These are phyloP conservation scores for Petroica traversi DNA, from an alignment of 2,113 vertebrate species.

Conservation along the genomic window DNA sequence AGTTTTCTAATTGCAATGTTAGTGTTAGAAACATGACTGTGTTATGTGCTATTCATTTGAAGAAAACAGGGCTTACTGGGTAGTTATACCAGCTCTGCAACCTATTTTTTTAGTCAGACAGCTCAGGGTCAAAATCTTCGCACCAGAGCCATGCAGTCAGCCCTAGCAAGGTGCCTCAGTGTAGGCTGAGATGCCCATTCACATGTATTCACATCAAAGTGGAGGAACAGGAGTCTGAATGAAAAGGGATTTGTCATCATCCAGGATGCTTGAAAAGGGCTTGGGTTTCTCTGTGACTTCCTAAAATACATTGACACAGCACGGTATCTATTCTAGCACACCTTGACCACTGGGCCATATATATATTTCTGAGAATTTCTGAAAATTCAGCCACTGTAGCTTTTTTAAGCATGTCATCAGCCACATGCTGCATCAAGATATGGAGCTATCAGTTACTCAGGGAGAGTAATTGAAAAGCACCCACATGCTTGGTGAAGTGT, in stretches of 20 bases:
- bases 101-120: background rate
- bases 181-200: background rate
- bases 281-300: background rate
- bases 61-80: background rate
- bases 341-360: background rate
- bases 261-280: background rate
- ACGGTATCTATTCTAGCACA: background rate
- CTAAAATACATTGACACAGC: background rate
- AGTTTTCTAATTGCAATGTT: background rate
- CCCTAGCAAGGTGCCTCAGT: background rate
- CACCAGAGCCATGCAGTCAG: background rate
- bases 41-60: background rate
- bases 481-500: background rate
- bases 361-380: background rate
- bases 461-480: background rate
- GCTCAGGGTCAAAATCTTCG: background rate
- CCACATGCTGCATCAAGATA: background rate
- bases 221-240: background rate
- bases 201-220: background rate
- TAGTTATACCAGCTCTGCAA: background rate
- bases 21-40: background rate
- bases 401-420: background rate
- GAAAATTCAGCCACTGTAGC: background rate
- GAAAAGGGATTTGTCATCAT: background rate
- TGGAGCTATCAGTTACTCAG: background rate